Evolutionary conservation across 2,888 invertebrate species (phyloP).

Genomic region (Parnassius apollo): DNA sequence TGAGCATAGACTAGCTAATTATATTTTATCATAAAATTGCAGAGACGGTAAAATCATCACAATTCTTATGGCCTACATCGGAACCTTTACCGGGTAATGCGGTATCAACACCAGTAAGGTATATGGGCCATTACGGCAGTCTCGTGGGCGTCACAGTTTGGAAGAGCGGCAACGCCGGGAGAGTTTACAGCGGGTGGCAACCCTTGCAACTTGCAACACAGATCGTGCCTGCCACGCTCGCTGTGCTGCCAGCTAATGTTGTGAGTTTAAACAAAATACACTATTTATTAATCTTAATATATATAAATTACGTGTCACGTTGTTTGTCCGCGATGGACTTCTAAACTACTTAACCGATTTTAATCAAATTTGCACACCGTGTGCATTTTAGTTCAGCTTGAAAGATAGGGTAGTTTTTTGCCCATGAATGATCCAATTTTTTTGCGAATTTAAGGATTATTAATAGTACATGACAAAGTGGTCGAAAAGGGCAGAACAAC

Average conservation of each 20-base stretch:
- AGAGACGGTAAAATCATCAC: slow-evolving; percentile 87
- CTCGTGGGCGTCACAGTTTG: slow-evolving; percentile 85
- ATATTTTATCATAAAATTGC: slow-evolving; percentile 21
- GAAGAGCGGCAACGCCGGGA: slow-evolving; percentile 78
- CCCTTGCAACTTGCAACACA: slow-evolving; percentile 93
- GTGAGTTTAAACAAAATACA: slow-evolving; percentile 41
- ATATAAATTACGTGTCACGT: too few species aligned
- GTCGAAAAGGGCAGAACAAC: too few species aligned
- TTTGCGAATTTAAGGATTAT: too few species aligned
- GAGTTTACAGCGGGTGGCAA: slow-evolving; percentile 88
- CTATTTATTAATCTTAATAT: too few species aligned
- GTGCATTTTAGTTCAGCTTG: too few species aligned
- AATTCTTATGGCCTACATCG: slow-evolving; percentile 84
- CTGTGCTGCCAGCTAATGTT: slow-evolving; percentile 85
- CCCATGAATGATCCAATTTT: too few species aligned
- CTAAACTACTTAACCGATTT: too few species aligned
- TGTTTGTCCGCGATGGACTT: too few species aligned
- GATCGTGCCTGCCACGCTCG: slow-evolving; percentile 92
- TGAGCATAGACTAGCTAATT: too few species aligned
- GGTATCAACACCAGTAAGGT: slow-evolving; percentile 82
- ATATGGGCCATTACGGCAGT: slow-evolving; percentile 86
- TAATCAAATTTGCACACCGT: too few species aligned
- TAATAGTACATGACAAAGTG: too few species aligned
- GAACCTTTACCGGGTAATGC: slow-evolving; percentile 83
- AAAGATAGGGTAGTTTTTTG: too few species aligned